Percentiles rank a stretch among this genome's conserved stretches.
Conservation (phyloP, 2,113 vertebrate species). For the Mola mola region DNA sequence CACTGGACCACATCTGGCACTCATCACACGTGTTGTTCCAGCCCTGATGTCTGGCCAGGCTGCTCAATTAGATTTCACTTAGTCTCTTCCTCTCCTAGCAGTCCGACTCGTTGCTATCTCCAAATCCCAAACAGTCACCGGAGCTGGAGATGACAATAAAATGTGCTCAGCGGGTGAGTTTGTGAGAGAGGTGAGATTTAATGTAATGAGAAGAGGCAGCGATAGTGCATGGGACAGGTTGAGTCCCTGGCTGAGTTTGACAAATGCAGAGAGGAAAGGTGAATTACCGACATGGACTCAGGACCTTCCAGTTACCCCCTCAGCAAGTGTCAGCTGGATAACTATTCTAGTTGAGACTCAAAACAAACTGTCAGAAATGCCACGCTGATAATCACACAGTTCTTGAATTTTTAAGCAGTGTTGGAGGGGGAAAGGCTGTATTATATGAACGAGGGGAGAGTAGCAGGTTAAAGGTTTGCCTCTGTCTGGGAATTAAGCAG, state of each 20-base stretch:
- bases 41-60: constrained; percentile 80
- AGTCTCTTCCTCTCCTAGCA: constrained; percentile 77
- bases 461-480: constrained; percentile 62
- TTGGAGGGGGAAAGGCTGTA: not conserved
- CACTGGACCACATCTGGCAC: constrained; percentile 80
- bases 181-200: constrained; percentile 35
- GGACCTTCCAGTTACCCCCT: constrained; percentile 30
- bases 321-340: constrained; percentile 31
- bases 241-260: constrained; percentile 1
- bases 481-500: constrained; percentile 66
- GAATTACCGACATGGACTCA: not conserved
- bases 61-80: constrained; percentile 82
- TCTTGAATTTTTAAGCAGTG: not conserved
- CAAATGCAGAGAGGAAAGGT: constrained; percentile 21
- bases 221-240: constrained; percentile 14
- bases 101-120: constrained; percentile 73
- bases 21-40: constrained; percentile 79
- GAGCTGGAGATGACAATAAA: constrained; percentile 49
- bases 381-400: constrained; percentile 22
- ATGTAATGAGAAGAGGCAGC: constrained; percentile 57
- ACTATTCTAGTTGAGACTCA: constrained; percentile 9
- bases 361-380: constrained; percentile 3
- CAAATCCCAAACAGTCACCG: constrained; percentile 50
- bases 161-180: constrained; percentile 12
- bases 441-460: constrained; percentile 37